A percentile compares a stretch with the other conserved stretches of the same genome.
phyloP scores from a whole-genome alignment of 2,888 invertebrate genomes.

The Tholera decimalis region DNA sequence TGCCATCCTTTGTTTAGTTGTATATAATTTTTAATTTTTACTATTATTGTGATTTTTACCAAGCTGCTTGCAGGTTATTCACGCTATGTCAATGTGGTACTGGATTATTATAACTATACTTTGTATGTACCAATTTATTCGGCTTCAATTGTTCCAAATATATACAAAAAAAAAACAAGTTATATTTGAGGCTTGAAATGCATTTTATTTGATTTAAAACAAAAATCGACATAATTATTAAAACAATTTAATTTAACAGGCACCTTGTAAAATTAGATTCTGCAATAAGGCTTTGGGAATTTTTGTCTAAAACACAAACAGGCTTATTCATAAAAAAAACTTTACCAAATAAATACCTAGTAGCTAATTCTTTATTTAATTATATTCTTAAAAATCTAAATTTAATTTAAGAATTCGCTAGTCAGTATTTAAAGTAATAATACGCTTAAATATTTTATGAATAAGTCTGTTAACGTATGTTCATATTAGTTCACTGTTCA shows the following conservation, averaged over 20 bases:
- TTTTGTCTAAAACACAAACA: constrained; percentile 44
- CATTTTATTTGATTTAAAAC: constrained; percentile 42
- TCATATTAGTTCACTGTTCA: constrained; percentile 37
- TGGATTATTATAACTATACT: constrained; percentile 37
- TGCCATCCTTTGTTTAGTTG: constrained; percentile 73
- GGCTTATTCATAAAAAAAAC: too few species aligned
- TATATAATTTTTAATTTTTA: constrained; percentile 76
- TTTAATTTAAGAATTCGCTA: too few species aligned
- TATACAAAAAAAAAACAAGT: constrained; percentile 43
- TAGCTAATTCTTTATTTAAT: too few species aligned
- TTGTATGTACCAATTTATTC: constrained; percentile 46
- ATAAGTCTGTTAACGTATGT: constrained; percentile 22
- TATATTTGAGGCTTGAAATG: constrained; percentile 45
- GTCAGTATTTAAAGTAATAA: too few species aligned
- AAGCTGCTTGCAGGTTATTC: constrained; percentile 62
- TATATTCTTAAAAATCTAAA: too few species aligned
- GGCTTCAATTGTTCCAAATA: constrained; percentile 44
- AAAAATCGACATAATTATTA: constrained; percentile 30
- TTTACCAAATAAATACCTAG: too few species aligned
- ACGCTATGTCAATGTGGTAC: constrained; percentile 49
- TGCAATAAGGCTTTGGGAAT: constrained; percentile 42
- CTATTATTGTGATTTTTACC: constrained; percentile 71
- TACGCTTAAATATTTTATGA: too few species aligned
- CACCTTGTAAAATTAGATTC: constrained; percentile 16
- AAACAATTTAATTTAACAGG: constrained; percentile 21